Percentiles rank a stretch among this genome's conserved stretches.
Conservation (phyloP, 2,113 vertebrate species). For the Bos indicus region DNA sequence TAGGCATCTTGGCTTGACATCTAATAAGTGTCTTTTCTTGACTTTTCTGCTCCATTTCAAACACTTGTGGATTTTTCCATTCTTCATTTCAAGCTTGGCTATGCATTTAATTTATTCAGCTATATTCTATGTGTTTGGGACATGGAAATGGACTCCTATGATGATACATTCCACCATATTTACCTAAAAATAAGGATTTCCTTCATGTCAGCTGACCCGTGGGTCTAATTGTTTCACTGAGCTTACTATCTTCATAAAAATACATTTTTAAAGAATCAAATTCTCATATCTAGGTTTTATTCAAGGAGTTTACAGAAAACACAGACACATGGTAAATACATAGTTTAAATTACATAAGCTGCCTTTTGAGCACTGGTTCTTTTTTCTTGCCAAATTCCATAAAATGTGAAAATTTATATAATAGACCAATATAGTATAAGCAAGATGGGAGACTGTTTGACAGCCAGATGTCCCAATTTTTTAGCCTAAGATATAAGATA, state of each 20-base stretch:
- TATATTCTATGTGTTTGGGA: background rate
- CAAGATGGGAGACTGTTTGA: background rate
- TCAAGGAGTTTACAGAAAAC: background rate
- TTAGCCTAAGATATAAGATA: background rate
- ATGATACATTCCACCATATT: background rate
- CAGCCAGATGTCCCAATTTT: background rate
- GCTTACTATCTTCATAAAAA: background rate
- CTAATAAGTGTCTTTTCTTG: background rate
- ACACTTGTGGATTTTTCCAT: background rate
- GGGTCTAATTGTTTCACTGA: background rate
- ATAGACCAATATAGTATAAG: background rate
- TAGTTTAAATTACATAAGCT: background rate
- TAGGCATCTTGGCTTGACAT: background rate
- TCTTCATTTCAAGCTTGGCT: background rate
- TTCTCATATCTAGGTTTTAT: background rate
- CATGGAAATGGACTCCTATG: background rate
- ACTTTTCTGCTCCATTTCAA: background rate
- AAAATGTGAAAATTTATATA: background rate
- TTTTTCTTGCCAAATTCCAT: background rate
- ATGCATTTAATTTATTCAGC: background rate
- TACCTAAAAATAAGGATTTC: background rate
- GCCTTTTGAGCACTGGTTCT: background rate
- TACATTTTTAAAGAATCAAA: background rate
- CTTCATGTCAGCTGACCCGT: background rate
- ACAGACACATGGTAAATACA: background rate